Base-by-base conservation (phyloP, 2,888 invertebrate genomes). In the Apotomis betuletana region DNA sequence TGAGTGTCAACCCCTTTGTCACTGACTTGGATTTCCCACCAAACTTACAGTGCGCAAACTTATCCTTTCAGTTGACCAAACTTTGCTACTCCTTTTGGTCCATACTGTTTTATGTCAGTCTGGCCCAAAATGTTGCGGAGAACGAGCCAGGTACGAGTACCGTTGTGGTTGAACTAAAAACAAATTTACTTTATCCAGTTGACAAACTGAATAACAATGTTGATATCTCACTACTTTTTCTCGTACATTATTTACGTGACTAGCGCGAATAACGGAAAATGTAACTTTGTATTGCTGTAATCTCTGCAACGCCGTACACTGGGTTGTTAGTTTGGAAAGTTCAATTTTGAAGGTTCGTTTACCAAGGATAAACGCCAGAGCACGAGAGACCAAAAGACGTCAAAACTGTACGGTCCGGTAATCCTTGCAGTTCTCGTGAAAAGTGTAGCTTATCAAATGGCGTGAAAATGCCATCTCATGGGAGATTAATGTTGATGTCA, bases 61-160 rank as follows among this genome's bases (percentile, higher is more conserved):
- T 59, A 59, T 41, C 5, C 38, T 60, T 60, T 44, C 60, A 46
- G 44, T 13, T 60, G 44, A n/a, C 60, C 15, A 44, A 46, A 60
- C 8, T 60, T 12, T 46, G 9, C 8, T 46, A 60, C 44, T 15
- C 9, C 15, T 41, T 4, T 60, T 5, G 9, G 3, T 8, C 8
- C 49, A 9, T 10, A 49, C 49, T 49, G 10, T 10, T 49, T 46
- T 60, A 44, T 13, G 59, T 8, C 10, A 60, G 60, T 13, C 3
- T 6, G 1, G 1, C 41, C 6, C 41, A 1, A 41, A 41, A 41
- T 6, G 41, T 6, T 6, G 41, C 49, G 9, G 6, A 49, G 49
- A 49, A 6, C 49, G 5, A 49, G 9, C 3, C 10, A 10, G 49
- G 8, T 6, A 44, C 44, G 44, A 8, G 5, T 49, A 49, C 2